Evolutionary conservation across 2,888 invertebrate genomes (phyloP).

Genomic region (Andrena flavipes): DNA sequence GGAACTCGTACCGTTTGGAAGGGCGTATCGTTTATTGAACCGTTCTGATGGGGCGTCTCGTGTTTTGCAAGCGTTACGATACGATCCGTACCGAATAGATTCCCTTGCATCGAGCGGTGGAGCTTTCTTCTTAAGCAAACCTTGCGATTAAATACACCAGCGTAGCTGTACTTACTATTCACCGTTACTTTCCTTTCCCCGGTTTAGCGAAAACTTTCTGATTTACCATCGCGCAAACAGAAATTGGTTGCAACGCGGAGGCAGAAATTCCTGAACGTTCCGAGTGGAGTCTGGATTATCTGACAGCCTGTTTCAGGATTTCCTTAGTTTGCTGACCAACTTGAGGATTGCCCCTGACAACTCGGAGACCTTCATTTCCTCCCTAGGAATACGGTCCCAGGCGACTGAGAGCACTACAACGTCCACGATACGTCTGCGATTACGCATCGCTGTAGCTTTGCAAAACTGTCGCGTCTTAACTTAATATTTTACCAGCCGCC

Average conservation of each 20-base stretch:
- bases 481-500: neutral
- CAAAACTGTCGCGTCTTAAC: slow-evolving; percentile 1
- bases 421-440: neutral
- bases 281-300: slow-evolving; percentile 58
- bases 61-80: neutral
- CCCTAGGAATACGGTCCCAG: slow-evolving; percentile 24
- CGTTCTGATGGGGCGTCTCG: slow-evolving; percentile 8
- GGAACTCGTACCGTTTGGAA: neutral
- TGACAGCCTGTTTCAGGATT: slow-evolving; percentile 58
- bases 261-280: slow-evolving; percentile 10
- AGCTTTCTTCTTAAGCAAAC: neutral
- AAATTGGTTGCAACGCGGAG: neutral
- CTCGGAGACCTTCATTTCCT: slow-evolving; percentile 57
- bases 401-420: neutral
- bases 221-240: neutral
- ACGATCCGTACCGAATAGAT: neutral
- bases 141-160: neutral
- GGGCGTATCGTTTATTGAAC: slow-evolving; percentile 26
- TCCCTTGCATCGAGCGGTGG: neutral
- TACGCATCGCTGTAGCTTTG: neutral
- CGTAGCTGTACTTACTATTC: neutral
- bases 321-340: slow-evolving; percentile 65
- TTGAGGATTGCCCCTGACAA: slow-evolving; percentile 42
- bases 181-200: neutral
- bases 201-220: neutral